Evolutionary conservation across 2,797 vertebrate genomes (phyloP).

Genomic region (Hippocampus kuda): DNA sequence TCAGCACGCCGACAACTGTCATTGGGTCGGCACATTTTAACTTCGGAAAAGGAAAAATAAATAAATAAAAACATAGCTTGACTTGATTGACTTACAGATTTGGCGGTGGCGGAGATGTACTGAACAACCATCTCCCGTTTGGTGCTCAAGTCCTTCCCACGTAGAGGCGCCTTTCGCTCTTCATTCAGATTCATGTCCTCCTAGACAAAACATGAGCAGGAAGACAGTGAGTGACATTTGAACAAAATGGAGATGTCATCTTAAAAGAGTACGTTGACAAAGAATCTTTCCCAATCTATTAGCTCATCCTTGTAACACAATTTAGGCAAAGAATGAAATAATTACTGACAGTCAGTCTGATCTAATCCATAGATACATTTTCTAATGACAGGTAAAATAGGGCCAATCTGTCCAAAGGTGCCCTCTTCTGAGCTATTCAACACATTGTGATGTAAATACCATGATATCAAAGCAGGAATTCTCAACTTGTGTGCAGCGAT

Average conservation of each 20-base stretch:
- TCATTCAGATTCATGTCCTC: constrained; percentile 99
- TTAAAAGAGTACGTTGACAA: neutral
- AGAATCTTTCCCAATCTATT: neutral
- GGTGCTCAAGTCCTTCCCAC: constrained; percentile 87
- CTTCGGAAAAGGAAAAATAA: neutral
- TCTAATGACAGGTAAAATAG: neutral
- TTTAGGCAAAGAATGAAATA: neutral
- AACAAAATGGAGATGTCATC: neutral
- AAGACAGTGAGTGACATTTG: neutral
- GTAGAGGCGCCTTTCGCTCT: constrained; percentile 88
- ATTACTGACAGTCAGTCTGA: neutral
- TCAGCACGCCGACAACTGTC: constrained; percentile 28
- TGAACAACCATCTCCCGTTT: constrained; percentile 98
- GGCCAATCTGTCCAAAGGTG: neutral
- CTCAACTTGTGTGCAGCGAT: no score
- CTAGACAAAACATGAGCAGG: constrained; percentile 47
- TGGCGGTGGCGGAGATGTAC: constrained; percentile 95
- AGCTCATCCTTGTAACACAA: neutral
- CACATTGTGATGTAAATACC: no score
- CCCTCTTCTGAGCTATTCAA: no score
- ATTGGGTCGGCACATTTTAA: constrained; percentile 15
- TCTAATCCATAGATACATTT: neutral
- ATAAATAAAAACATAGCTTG: neutral
- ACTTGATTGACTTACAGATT: constrained; percentile 86
- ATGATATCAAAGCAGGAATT: no score